Percentiles rank a stretch among this genome's conserved stretches.
These are phyloP conservation scores for Zapus hudsonius DNA, from an alignment of 2,113 vertebrate species.

Conservation along the genomic window DNA sequence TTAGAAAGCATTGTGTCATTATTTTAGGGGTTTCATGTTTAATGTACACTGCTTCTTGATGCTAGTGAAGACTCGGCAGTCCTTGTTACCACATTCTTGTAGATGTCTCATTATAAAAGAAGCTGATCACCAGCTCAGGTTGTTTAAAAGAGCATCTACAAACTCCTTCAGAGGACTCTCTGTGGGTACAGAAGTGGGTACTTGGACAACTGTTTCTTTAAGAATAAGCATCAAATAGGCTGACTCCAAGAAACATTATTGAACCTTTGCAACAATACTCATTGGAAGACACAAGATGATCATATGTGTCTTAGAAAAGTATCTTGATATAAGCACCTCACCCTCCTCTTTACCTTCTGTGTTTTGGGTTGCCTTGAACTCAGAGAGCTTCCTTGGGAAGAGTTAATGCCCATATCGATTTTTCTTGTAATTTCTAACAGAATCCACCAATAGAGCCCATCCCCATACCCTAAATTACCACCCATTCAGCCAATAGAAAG, in stretches of 20 bases:
- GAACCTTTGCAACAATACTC: neutral
- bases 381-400: neutral
- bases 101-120: neutral
- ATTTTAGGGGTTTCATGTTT: neutral
- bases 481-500: neutral
- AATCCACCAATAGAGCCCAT: neutral
- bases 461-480: fast-evolving
- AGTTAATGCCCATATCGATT: neutral
- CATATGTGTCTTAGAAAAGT: neutral
- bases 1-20: neutral
- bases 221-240: neutral
- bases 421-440: neutral
- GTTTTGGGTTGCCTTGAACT: neutral
- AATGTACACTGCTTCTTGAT: neutral
- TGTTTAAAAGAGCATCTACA: neutral
- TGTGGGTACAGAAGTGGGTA: neutral
- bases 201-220: constrained; percentile 21
- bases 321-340: neutral
- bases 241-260: neutral
- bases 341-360: neutral
- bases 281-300: constrained; percentile 23
- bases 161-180: neutral
- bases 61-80: neutral
- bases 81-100: neutral
- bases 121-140: neutral